Percentiles rank a stretch among this genome's conserved stretches.
Evolutionary conservation across 1,140 invertebrate genomes (phyloP).

Genomic region (Teleogryllus occipitalis): DNA sequence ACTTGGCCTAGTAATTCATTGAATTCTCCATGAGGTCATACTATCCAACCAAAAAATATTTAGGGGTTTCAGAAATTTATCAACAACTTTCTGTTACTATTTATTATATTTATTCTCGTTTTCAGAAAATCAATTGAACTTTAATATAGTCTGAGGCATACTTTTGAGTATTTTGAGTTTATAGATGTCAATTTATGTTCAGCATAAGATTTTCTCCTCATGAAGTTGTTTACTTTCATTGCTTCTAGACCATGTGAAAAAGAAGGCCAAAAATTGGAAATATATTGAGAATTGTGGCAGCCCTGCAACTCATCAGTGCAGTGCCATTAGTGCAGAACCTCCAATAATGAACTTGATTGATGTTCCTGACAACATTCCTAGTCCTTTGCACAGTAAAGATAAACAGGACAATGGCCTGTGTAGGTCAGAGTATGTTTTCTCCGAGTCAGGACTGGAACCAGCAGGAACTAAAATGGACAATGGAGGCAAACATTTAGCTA

Average conservation of each 20-base stretch:
- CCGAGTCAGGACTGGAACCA: neutral
- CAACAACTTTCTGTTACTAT: no score
- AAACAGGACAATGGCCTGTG: slow-evolving; percentile 7
- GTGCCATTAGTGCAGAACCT: neutral
- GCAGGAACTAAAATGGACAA: neutral
- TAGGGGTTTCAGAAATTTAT: no score
- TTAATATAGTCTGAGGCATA: neutral
- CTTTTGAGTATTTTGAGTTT: no score
- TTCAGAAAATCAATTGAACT: neutral
- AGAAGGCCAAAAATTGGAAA: slow-evolving; percentile 5
- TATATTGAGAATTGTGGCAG: slow-evolving; percentile 13
- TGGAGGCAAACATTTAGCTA: neutral
- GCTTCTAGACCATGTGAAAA: slow-evolving; percentile 10
- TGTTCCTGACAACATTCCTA: neutral
- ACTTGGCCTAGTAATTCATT: no score
- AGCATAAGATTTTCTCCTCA: neutral
- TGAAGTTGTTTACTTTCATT: neutral
- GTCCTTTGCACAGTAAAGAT: neutral
- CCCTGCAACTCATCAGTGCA: neutral
- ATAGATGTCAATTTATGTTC: no score
- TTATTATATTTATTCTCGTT: neutral
- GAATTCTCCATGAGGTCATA: no score
- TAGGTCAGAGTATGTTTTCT: slow-evolving; percentile 19
- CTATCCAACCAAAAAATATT: no score
- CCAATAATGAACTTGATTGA: neutral